Percentiles rank a stretch among this genome's conserved stretches.
These are phyloP conservation scores for Anthopleura sola DNA, from an alignment of 64 coral and sea anemone genomes.

Conservation along the genomic window DNA sequence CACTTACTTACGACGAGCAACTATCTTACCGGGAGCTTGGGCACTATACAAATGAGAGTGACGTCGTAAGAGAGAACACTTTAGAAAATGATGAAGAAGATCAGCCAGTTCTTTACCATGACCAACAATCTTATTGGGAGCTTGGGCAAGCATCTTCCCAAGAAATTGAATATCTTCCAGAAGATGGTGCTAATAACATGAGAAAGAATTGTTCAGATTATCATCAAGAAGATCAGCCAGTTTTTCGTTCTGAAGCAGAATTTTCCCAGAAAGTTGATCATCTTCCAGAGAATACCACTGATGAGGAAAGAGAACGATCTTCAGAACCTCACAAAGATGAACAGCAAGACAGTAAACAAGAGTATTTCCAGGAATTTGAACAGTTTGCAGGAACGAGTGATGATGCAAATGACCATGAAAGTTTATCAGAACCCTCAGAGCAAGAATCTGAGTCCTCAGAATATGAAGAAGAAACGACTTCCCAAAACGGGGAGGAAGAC, in stretches of 20 bases:
- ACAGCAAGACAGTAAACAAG: background rate
- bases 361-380: background rate
- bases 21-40: background rate
- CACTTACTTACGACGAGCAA: background rate
- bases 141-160: too few relatives aligned
- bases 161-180: background rate
- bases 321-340: background rate
- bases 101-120: background rate
- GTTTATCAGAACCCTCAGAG: background rate
- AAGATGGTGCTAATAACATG: background rate
- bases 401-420: background rate
- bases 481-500: background rate
- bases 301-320: background rate
- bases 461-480: background rate
- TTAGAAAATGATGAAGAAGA: background rate
- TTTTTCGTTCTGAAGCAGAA: background rate
- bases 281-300: background rate
- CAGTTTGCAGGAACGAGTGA: background rate
- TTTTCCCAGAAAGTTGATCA: background rate
- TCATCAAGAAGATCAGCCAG: background rate
- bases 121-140: background rate
- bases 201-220: background rate
- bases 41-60: background rate
- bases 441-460: background rate
- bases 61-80: background rate